These are phyloP conservation scores for Monopis laevigella DNA, from an alignment of 2,888 invertebrate genomes.

Conservation along the genomic window DNA sequence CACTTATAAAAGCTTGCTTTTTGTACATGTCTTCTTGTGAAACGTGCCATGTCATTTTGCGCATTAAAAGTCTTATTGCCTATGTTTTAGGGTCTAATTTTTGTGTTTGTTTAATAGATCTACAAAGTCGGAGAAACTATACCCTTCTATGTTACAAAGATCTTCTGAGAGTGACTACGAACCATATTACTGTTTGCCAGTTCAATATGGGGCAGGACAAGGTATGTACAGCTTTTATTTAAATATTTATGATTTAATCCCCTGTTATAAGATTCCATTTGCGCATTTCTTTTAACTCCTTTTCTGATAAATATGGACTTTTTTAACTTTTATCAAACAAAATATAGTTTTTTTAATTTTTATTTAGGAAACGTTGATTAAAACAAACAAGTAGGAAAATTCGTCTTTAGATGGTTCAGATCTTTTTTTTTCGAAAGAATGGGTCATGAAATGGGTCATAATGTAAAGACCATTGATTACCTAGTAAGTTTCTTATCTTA, in stretches of 20 bases:
- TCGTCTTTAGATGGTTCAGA: too few relatives aligned
- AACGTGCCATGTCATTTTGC: slow-evolving; percentile 29
- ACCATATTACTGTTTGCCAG: slow-evolving; percentile 86
- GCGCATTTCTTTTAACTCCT: too few relatives aligned
- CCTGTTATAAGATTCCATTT: not conserved
- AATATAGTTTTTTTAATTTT: too few relatives aligned
- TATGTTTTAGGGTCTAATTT: not conserved
- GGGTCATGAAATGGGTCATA: too few relatives aligned
- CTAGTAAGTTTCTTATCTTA: too few relatives aligned
- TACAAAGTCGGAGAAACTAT: slow-evolving; percentile 94
- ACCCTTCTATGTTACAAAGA: slow-evolving; percentile 89
- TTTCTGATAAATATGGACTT: too few relatives aligned
- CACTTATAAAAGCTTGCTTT: slow-evolving; percentile 3
- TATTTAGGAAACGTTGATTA: too few relatives aligned
- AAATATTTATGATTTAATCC: slow-evolving; percentile 18
- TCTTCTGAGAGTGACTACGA: slow-evolving; percentile 86
- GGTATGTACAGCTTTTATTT: slow-evolving; percentile 48
- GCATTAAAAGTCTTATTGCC: slow-evolving; percentile 16
- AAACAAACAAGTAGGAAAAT: too few relatives aligned
- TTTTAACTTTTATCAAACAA: too few relatives aligned
- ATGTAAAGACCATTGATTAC: too few relatives aligned
- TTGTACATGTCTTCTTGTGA: not conserved
- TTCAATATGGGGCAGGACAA: slow-evolving; percentile 71
- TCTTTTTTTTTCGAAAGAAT: too few relatives aligned
- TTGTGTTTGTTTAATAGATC: slow-evolving; percentile 70